phyloP scores from a whole-genome alignment of 2,888 invertebrate genomes.

The Athalia rosae region DNA sequence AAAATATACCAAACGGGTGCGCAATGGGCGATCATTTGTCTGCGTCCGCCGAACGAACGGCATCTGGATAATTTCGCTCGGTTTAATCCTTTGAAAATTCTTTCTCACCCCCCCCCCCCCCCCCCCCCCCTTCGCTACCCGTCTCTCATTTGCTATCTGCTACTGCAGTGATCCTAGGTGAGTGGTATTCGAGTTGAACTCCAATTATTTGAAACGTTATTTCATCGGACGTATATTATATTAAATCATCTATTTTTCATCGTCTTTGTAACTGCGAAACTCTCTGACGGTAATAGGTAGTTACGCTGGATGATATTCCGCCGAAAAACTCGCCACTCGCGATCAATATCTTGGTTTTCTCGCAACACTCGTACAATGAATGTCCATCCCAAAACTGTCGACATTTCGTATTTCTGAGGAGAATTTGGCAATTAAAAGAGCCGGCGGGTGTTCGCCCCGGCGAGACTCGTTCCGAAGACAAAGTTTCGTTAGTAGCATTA shows the following conservation, averaged over 20 bases:
- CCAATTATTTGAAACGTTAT: too few species aligned
- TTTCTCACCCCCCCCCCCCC: too few species aligned
- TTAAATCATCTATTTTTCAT: too few species aligned
- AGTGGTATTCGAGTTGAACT: neutral
- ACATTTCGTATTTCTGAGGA: conserved; percentile 16
- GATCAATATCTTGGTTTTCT: conserved; percentile 2
- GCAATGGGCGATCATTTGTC: conserved; percentile 63
- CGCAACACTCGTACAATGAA: conserved; percentile 10
- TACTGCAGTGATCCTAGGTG: conserved; percentile 14
- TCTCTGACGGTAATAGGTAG: too few species aligned
- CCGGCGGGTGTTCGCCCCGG: conserved; percentile 3
- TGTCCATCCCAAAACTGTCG: conserved; percentile 26
- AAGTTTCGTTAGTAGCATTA: conserved; percentile 25
- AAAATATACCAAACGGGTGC: conserved; percentile 46
- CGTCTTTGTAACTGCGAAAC: too few species aligned
- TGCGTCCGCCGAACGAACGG: conserved; percentile 56
- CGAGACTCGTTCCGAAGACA: neutral
- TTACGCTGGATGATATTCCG: too few species aligned
- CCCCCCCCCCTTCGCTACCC: conserved; percentile 4
- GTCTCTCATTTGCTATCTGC: conserved; percentile 15
- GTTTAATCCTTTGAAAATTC: conserved; percentile 43
- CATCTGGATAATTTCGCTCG: conserved; percentile 66
- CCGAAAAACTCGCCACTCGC: neutral
- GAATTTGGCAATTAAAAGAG: conserved; percentile 37
- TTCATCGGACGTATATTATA: too few species aligned